Base-by-base conservation (phyloP, 2,888 invertebrate species). In the Sinotaia quadrata region DNA sequence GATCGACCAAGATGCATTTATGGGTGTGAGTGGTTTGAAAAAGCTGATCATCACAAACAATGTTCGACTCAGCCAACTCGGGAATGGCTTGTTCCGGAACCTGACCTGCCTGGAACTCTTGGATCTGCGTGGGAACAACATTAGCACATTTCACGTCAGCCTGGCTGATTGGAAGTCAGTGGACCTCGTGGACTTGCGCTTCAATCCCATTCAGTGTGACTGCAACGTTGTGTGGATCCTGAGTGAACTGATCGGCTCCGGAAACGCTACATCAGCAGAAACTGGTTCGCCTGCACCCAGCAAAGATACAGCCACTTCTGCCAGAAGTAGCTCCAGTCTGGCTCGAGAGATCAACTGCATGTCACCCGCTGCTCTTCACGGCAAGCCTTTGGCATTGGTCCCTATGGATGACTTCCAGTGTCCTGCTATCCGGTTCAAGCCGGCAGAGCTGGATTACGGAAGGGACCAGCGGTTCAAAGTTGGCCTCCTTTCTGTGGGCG, bases 141-240 rank as follows among this genome's bases (percentile, higher is more conserved):
- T 69, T 12, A 21, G 36, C 24, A 59, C 59, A 15, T 52, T 69
- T 33, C 31, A 29, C 21, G 44, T 41, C 4, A 49, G 54, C 15
- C 49, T 65, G 34, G 69, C 58, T 4, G 34, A 49, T 37, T 69
- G 69, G 69, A 21, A 49, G 15, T 27, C 27, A 10, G 54, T 63
- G 36, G 54, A 24, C 4, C 12, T 63, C 8, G 65, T 66, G 37
- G 65, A 69, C 33, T 52, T 69, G 21, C 36, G 65, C 15, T 29
- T 44, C 10, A 69, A 69, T 49, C 58, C 57, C 0, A 21, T 69
- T 10, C 44, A 27, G 27, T 69, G 69, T 41, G 69, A 69, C 59
- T 69, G 69, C 31, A 52, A 69, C 51, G 36, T 59, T 15, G 33
- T 15, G 15, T 69, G 69, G 69, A 69, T 69, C 12, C 52, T 60